Percentiles rank a stretch among this genome's conserved stretches.
These are phyloP conservation scores for Atlantisia rogersi DNA, from an alignment of 2,113 vertebrate genomes.

Conservation along the genomic window DNA sequence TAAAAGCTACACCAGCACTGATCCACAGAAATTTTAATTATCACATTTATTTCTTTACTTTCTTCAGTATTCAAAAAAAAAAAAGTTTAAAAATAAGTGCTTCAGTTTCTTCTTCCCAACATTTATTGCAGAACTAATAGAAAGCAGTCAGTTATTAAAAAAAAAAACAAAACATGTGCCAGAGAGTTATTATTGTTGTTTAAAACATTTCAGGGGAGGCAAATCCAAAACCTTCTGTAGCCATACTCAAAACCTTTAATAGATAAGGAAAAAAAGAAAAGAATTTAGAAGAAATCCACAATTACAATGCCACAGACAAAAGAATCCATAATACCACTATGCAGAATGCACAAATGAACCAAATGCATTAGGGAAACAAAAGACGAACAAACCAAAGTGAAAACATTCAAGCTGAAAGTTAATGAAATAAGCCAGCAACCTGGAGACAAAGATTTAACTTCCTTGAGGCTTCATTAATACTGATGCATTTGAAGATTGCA, in stretches of 20 bases:
- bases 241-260: constrained; percentile 35
- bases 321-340: constrained; percentile 48
- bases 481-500: constrained; percentile 54
- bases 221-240: constrained; percentile 37
- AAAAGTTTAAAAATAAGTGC: not conserved
- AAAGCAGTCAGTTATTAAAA: constrained; percentile 3
- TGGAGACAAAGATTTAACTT: constrained; percentile 63
- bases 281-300: constrained; percentile 67
- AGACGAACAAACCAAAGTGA: constrained; percentile 68
- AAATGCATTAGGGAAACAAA: constrained; percentile 71
- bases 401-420: constrained; percentile 72
- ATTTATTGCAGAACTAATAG: not conserved
- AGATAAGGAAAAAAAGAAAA: constrained; percentile 26
- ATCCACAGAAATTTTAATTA: not conserved
- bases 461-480: constrained; percentile 45
- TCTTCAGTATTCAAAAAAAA: not conserved
- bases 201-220: not conserved
- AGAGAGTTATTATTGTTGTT: not conserved
- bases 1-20: not conserved
- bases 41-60: not conserved
- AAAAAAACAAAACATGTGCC: not conserved
- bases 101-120: constrained; percentile 37
- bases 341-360: constrained; percentile 62
- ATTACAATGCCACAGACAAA: constrained; percentile 66
- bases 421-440: constrained; percentile 74